These are phyloP conservation scores for Buceros bicornis DNA, from an alignment of 2,797 vertebrate species.

Conservation along the genomic window DNA sequence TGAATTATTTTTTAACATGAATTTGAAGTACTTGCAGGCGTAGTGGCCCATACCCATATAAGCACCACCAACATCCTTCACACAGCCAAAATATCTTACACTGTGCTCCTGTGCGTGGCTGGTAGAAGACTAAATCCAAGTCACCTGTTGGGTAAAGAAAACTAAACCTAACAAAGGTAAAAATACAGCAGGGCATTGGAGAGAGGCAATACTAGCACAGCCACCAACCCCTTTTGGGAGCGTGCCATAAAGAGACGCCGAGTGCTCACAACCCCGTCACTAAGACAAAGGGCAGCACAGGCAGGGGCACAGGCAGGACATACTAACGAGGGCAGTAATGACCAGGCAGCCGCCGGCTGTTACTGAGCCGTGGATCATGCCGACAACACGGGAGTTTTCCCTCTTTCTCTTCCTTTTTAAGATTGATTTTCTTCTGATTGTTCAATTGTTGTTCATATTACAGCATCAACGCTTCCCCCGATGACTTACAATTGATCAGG, in stretches of 20 bases:
- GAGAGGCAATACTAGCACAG: background rate
- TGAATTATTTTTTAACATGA: background rate
- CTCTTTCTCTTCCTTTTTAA: background rate
- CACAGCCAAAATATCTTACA: background rate
- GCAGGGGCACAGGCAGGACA: background rate
- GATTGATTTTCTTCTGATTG: conserved; percentile 55
- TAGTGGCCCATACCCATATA: rapidly evolving
- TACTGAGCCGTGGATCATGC: rapidly evolving
- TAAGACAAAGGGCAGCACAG: background rate
- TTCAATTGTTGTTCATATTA: conserved; percentile 40
- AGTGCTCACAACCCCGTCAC: rapidly evolving
- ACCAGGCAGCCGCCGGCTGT: background rate
- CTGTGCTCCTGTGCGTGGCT: rapidly evolving
- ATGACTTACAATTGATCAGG: conserved; percentile 26
- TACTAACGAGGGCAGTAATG: background rate
- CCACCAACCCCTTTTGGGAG: background rate
- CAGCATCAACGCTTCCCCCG: background rate
- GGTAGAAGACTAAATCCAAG: background rate
- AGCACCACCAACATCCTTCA: background rate
- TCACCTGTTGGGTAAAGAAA: background rate
- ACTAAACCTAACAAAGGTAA: background rate
- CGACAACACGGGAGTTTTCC: background rate
- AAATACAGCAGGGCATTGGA: rapidly evolving
- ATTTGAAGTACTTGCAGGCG: background rate
- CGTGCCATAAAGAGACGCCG: background rate